Evolutionary conservation across 2,797 vertebrate genomes (phyloP).

Genomic region (Poeciliopsis presidionis): DNA sequence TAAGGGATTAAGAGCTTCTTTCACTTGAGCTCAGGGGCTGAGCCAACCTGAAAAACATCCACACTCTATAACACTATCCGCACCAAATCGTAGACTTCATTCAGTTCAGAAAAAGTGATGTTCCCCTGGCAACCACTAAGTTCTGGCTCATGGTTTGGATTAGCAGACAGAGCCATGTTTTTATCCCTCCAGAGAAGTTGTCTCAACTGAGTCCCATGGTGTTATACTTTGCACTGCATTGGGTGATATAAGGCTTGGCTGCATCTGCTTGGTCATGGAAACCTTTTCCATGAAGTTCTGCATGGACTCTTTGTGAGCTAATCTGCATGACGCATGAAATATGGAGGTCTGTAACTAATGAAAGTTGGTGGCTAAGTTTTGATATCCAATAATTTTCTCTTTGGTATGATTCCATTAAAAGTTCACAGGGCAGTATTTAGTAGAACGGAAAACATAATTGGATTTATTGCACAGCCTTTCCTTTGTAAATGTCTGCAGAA

Average conservation of each 20-base stretch:
- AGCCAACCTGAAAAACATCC: neutral
- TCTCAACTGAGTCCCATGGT: neutral
- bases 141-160: neutral
- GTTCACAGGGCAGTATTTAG: neutral
- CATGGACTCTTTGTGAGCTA: neutral
- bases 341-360: neutral
- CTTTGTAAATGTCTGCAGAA: neutral
- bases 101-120: neutral
- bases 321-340: neutral
- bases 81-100: neutral
- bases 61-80: neutral
- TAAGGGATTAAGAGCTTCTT: neutral
- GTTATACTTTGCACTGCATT: neutral
- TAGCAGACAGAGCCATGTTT: neutral
- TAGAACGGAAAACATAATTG: neutral
- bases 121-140: neutral
- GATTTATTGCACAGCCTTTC: neutral
- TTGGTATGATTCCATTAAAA: neutral
- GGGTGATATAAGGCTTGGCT: neutral
- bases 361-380: neutral
- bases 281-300: neutral
- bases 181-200: neutral
- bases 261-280: neutral
- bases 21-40: neutral
- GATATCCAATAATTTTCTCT: neutral